phyloP scores from a whole-genome alignment of 2,113 vertebrate genomes.

The Stigmatopora nigra region DNA sequence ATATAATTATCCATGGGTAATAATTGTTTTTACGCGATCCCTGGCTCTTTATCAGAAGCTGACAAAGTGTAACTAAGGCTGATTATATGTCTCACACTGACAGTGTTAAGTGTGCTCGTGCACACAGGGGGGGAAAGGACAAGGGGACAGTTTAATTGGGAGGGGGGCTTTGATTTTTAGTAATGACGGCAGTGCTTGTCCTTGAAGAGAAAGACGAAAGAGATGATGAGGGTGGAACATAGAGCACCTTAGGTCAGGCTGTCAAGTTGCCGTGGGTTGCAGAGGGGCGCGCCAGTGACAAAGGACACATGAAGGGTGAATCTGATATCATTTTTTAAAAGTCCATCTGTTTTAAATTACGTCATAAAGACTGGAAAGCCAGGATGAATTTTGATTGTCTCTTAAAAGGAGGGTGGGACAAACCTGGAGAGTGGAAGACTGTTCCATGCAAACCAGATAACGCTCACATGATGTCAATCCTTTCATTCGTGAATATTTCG shows the following conservation, averaged over 20 bases:
- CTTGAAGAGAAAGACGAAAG: not conserved
- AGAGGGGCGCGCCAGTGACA: not conserved
- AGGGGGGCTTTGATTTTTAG: not conserved
- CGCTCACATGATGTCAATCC: no score
- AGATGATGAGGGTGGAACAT: not conserved
- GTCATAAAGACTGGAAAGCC: no score
- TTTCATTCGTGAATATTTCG: no score
- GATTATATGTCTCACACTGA: not conserved
- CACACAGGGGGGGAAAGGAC: not conserved
- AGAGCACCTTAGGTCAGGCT: not conserved
- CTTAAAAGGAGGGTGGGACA: no score
- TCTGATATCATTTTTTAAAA: not conserved
- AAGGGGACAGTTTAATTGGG: conserved; percentile 2
- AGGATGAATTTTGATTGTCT: no score
- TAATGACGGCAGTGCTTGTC: not conserved
- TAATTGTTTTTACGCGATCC: not conserved
- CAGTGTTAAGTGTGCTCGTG: not conserved
- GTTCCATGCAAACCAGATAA: no score
- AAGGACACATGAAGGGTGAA: conserved; percentile 7
- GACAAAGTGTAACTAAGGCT: conserved; percentile 4
- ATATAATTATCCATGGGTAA: not conserved
- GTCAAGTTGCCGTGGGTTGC: not conserved
- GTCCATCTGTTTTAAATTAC: not conserved
- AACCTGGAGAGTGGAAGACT: no score
- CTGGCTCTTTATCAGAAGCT: not conserved